phyloP scores from a whole-genome alignment of 2,888 invertebrate genomes.

The Enchytraeus crypticus region DNA sequence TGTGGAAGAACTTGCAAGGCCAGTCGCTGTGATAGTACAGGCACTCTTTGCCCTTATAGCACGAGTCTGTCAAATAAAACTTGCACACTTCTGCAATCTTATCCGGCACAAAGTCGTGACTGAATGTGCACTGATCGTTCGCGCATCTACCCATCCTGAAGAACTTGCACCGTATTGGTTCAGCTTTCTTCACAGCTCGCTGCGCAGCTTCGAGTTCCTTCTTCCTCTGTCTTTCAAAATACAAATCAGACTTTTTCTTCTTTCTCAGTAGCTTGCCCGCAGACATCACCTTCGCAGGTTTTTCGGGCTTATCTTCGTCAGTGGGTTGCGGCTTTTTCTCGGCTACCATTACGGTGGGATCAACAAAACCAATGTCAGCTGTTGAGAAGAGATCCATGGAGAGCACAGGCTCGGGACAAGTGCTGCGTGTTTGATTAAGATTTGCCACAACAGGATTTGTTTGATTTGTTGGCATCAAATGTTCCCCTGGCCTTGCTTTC shows the following conservation, averaged over 20 bases:
- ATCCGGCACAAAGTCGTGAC: conserved; percentile 7
- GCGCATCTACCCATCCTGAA: not conserved
- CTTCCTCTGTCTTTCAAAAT: not conserved
- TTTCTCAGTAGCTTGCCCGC: too few relatives aligned
- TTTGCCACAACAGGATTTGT: too few relatives aligned
- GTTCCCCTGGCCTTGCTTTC: too few relatives aligned
- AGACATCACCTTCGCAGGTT: too few relatives aligned
- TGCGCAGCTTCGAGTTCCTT: not conserved
- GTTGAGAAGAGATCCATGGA: too few relatives aligned
- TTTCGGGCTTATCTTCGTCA: too few relatives aligned
- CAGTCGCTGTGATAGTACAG: conserved; percentile 10
- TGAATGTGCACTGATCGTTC: conserved; percentile 7
- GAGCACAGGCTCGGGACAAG: too few relatives aligned
- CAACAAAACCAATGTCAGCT: too few relatives aligned
- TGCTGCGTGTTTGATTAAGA: too few relatives aligned
- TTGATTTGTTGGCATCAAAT: too few relatives aligned
- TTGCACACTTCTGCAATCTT: conserved; percentile 15
- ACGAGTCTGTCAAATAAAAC: conserved; percentile 11
- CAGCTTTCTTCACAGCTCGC: not conserved
- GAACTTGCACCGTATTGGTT: not conserved
- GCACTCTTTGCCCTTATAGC: conserved; percentile 5
- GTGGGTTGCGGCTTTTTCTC: too few relatives aligned
- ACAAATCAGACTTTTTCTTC: not conserved
- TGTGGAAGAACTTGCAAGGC: conserved; percentile 4
- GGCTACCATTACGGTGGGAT: too few relatives aligned